Percentiles rank a stretch among this genome's conserved stretches.
phyloP scores from a whole-genome alignment of 1,140 invertebrate genomes.

The Wasmannia auropunctata region DNA sequence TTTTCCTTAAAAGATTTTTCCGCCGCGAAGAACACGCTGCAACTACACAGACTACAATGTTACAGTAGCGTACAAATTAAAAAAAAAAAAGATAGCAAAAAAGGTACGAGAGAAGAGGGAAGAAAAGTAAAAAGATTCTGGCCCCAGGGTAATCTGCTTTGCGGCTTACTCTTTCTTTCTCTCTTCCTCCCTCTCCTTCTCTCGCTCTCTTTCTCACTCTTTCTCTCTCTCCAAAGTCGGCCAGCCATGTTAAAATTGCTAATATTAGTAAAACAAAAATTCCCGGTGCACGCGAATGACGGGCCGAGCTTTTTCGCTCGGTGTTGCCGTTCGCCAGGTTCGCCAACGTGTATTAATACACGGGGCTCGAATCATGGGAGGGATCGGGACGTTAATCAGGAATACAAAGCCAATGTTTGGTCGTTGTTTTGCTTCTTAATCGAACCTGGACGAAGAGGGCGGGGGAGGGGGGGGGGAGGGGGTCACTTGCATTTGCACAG shows the following conservation, averaged over 20 bases:
- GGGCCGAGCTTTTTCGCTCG: slow-evolving; percentile 32
- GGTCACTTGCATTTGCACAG: slow-evolving; percentile 59
- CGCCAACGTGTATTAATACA: slow-evolving; percentile 33
- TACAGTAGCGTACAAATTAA: slow-evolving; percentile 65
- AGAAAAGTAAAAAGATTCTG: slow-evolving; percentile 57
- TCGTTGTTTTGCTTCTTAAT: slow-evolving; percentile 46
- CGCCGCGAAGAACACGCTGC: slow-evolving; percentile 56
- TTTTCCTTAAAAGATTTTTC: slow-evolving; percentile 71
- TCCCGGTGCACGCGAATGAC: slow-evolving; percentile 37
- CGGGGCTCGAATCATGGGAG: background rate
- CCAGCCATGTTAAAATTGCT: slow-evolving; percentile 65
- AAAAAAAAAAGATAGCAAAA: slow-evolving; percentile 62
- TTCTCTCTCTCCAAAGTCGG: slow-evolving; percentile 26
- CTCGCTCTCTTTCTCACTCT: background rate
- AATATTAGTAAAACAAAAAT: slow-evolving; percentile 70
- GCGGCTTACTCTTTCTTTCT: slow-evolving; percentile 19
- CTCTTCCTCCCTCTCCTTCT: background rate
- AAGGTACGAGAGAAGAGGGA: slow-evolving; percentile 26
- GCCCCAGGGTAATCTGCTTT: slow-evolving; percentile 61
- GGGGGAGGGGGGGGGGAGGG: too few species aligned
- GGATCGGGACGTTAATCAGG: slow-evolving; percentile 34
- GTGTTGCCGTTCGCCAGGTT: background rate
- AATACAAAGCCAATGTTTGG: slow-evolving; percentile 27
- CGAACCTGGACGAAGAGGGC: slow-evolving; percentile 37
- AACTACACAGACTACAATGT: slow-evolving; percentile 57